Conservation (phyloP, 2,113 vertebrate species). For the Zapus hudsonius region DNA sequence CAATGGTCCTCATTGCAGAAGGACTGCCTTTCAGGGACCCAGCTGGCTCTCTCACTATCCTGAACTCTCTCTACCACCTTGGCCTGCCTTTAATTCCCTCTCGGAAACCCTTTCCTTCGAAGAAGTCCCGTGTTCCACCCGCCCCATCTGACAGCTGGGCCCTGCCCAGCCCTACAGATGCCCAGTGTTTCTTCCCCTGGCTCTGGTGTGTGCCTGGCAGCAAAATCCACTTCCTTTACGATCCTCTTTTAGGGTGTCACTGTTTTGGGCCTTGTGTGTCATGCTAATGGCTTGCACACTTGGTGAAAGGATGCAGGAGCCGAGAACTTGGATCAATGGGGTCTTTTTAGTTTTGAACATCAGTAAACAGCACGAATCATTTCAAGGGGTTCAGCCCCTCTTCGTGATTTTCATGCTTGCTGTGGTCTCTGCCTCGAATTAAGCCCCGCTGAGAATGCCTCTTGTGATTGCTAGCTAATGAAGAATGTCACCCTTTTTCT, state of each 20-base stretch:
- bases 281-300: conserved; percentile 72
- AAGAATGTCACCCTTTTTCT: conserved; percentile 68
- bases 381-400: conserved; percentile 61
- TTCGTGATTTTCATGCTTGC: conserved; percentile 46
- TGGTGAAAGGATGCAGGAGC: conserved; percentile 56
- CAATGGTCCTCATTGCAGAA: conserved; percentile 6
- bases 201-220: conserved; percentile 58
- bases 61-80: conserved; percentile 7
- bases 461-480: conserved; percentile 62
- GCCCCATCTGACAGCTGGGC: conserved; percentile 78
- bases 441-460: conserved; percentile 62
- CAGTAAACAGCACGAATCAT: conserved; percentile 71
- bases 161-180: conserved; percentile 46
- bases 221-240: conserved; percentile 73
- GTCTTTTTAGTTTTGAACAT: conserved; percentile 70
- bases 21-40: conserved; percentile 28
- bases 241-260: conserved; percentile 58
- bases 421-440: conserved; percentile 14
- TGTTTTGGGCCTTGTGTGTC: conserved; percentile 31
- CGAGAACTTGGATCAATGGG: conserved; percentile 73
- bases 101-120: conserved; percentile 31
- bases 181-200: conserved; percentile 67
- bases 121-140: conserved; percentile 7
- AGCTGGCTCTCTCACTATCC: conserved; percentile 61
- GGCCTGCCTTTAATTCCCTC: conserved; percentile 11